These are phyloP conservation scores for Platalea minor DNA, from an alignment of 2,797 vertebrate genomes.

Conservation along the genomic window DNA sequence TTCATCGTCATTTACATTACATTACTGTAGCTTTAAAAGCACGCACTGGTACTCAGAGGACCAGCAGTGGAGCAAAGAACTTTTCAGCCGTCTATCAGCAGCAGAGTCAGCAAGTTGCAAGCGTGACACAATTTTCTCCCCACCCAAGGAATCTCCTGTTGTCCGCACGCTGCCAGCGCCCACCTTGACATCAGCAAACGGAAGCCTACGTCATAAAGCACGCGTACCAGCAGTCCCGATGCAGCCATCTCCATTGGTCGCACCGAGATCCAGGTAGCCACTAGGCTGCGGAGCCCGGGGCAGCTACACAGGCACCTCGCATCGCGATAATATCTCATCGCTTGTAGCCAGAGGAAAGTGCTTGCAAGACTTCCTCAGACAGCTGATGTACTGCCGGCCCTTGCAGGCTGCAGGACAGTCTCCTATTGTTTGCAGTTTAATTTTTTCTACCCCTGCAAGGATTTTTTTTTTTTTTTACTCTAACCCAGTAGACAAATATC, in stretches of 20 bases:
- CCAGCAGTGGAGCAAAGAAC: background rate
- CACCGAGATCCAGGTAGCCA: background rate
- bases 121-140: background rate
- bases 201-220: background rate
- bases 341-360: background rate
- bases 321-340: fast-evolving
- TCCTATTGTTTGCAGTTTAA: background rate
- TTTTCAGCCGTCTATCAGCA: background rate
- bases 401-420: background rate
- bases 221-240: background rate
- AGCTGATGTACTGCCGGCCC: background rate
- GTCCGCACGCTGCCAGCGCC: background rate
- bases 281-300: background rate
- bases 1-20: background rate
- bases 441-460: background rate
- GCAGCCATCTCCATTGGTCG: background rate
- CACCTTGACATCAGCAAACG: background rate
- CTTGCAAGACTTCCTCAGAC: background rate
- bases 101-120: background rate
- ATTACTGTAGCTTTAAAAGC: background rate
- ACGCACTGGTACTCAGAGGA: background rate
- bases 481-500: background rate
- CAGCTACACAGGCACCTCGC: background rate
- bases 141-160: background rate
- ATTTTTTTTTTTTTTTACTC: background rate